phyloP scores from a whole-genome alignment of 2,797 vertebrate genomes.

The Botia kubotai region DNA sequence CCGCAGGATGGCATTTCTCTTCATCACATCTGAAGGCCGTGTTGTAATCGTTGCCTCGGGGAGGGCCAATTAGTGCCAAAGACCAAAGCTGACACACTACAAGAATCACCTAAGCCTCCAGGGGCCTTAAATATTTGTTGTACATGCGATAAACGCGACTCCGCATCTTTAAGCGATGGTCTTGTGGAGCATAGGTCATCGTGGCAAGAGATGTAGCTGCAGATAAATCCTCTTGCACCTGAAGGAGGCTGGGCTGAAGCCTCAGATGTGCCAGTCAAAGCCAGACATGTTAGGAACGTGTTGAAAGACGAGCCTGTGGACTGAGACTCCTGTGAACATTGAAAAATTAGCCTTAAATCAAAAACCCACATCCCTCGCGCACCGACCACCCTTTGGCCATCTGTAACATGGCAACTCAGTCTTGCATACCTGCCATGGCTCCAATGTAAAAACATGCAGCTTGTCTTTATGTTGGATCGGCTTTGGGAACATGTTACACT shows the following conservation, averaged over 20 bases:
- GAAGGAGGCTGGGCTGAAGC: slow-evolving; percentile 32
- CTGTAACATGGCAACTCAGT: slow-evolving; percentile 47
- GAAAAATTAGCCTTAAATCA: slow-evolving; percentile 65
- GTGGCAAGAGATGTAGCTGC: slow-evolving; percentile 40
- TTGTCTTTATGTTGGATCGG: slow-evolving; percentile 42
- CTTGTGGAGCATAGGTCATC: slow-evolving; percentile 48
- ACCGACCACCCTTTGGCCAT: slow-evolving; percentile 46
- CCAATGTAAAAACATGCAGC: slow-evolving; percentile 47
- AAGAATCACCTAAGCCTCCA: not conserved
- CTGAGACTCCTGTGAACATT: slow-evolving; percentile 52
- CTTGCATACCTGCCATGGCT: slow-evolving; percentile 38
- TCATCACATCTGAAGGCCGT: slow-evolving; percentile 65
- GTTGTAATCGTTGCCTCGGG: slow-evolving; percentile 58
- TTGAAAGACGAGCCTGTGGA: slow-evolving; percentile 55
- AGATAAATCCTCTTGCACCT: slow-evolving; percentile 45
- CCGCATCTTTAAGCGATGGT: slow-evolving; percentile 17
- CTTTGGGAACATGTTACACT: slow-evolving; percentile 32
- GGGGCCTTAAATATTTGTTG: slow-evolving; percentile 21
- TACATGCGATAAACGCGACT: not conserved
- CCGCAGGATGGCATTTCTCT: slow-evolving; percentile 70
- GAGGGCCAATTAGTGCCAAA: slow-evolving; percentile 46
- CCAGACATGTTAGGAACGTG: slow-evolving; percentile 57
- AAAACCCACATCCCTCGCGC: slow-evolving; percentile 55
- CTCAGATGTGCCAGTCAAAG: slow-evolving; percentile 54
- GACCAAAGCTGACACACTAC: slow-evolving; percentile 10